Base-by-base conservation (phyloP, 1,140 invertebrate species). In the Ooceraea biroi region DNA sequence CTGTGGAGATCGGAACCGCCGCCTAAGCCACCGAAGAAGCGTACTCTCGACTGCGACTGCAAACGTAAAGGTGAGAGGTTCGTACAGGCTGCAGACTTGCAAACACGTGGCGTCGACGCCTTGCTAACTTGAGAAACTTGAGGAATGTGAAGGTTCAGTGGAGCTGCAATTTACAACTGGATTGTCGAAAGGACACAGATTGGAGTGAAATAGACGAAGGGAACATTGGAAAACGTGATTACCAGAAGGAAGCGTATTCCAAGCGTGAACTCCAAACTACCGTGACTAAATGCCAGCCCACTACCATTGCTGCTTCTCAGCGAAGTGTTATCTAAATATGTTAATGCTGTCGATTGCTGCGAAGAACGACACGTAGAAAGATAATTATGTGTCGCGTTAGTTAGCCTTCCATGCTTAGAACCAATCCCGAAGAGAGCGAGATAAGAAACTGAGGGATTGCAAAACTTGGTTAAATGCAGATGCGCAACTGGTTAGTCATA, bases 1-100 rank as follows among this genome's bases (percentile, higher is more conserved):
- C 98, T 96, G 85, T 98, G 97, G 17, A 98, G 95, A 88, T 96
- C 95, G 11, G 94, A 94, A 66, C 94, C 93, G n/a, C 93, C 92
- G 30, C 94, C 94, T n/a, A 94, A 90, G 52, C 95, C 94, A 65
- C 94, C 95, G 71, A 95, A 94, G 91, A 96, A 96, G 44, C 95
- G 94, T 46, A 95, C 95, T 85, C 95, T 93, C 48, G 92, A 93
- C 84, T 88, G 94, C 17, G 92, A 92, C 94, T 95, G 91, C 17
- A 91, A 92, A 89, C 65, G 78, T 41, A 88, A 61, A 80, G 74
- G 57, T 11, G 19, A 22, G 46, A 25, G 48, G 17, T n/a, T 66
- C 25, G 61, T 76, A 57, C 3, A 69, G 10, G 22, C 19, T 77
- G 74, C 46, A 36, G 2, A 44, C 36, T 57, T 12, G 22, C 8